Conservation (phyloP, 2,113 vertebrate species). For the Corapipo altera region DNA sequence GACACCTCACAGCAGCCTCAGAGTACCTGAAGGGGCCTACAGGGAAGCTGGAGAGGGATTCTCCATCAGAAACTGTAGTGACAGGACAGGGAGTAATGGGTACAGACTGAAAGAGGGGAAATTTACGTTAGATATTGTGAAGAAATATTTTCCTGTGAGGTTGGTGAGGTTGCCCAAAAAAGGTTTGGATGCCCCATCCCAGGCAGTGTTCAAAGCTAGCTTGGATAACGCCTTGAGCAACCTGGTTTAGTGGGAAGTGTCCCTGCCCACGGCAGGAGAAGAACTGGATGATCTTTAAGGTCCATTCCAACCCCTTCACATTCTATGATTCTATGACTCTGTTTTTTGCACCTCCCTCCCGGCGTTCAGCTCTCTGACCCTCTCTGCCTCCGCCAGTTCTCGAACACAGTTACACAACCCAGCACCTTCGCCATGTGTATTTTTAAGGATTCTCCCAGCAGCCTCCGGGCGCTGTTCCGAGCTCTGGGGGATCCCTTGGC, state of each 20-base stretch:
- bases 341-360: background rate
- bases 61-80: background rate
- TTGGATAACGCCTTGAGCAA: background rate
- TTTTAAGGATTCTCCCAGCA: background rate
- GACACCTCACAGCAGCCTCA: background rate
- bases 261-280: background rate
- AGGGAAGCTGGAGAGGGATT: background rate
- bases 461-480: background rate
- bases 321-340: background rate
- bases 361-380: background rate
- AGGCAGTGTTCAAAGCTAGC: background rate
- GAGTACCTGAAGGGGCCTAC: background rate
- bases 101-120: background rate
- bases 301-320: background rate
- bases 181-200: background rate
- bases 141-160: background rate
- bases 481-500: accelerated
- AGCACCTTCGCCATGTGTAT: accelerated
- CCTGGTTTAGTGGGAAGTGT: background rate
- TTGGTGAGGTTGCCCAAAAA: background rate
- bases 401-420: background rate
- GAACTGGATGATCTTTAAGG: background rate
- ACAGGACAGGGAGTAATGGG: background rate
- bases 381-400: accelerated
- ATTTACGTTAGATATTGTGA: background rate